These are phyloP conservation scores for Campopleginae sp. DNA, from an alignment of 2,888 invertebrate species.

Conservation along the genomic window DNA sequence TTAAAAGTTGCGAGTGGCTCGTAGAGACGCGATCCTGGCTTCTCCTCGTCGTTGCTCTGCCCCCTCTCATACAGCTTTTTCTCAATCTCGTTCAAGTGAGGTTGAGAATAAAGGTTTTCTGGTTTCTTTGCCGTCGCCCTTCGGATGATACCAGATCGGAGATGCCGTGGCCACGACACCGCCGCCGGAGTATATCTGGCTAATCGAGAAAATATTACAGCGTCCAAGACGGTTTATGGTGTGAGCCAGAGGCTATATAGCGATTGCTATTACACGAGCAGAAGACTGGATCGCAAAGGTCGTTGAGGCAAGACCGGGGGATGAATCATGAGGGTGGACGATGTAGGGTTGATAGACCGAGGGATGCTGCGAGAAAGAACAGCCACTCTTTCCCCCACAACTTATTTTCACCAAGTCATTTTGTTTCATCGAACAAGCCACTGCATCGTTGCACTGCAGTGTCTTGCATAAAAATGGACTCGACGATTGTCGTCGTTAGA, in stretches of 20 bases:
- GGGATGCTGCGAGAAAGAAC: conserved; percentile 11
- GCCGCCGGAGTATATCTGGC: conserved; percentile 53
- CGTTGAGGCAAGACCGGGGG: conserved; percentile 2
- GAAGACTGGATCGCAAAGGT: conserved; percentile 35
- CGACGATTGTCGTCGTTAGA: not conserved
- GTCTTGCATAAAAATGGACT: not conserved
- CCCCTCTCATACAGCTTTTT: conserved; percentile 4
- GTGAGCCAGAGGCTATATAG: conserved; percentile 44
- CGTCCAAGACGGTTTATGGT: conserved; percentile 57
- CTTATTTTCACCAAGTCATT: conserved; percentile 20
- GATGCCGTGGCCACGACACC: conserved; percentile 24
- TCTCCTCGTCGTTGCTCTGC: too few relatives aligned
- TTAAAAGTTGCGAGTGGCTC: conserved; percentile 68
- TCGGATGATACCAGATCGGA: conserved; percentile 9
- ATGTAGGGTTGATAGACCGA: conserved; percentile 20
- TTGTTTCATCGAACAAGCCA: conserved; percentile 37
- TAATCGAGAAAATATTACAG: conserved; percentile 69
- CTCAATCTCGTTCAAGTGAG: conserved; percentile 28
- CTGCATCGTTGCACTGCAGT: conserved; percentile 6
- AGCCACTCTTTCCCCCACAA: conserved; percentile 31
- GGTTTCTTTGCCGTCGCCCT: conserved; percentile 31
- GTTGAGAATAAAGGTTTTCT: conserved; percentile 53
- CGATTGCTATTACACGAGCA: conserved; percentile 60
- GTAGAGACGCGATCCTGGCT: conserved; percentile 52
- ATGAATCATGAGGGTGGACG: not conserved